Evolutionary conservation across 2,888 invertebrate species (phyloP).

Genomic region (Abrostola tripartita): DNA sequence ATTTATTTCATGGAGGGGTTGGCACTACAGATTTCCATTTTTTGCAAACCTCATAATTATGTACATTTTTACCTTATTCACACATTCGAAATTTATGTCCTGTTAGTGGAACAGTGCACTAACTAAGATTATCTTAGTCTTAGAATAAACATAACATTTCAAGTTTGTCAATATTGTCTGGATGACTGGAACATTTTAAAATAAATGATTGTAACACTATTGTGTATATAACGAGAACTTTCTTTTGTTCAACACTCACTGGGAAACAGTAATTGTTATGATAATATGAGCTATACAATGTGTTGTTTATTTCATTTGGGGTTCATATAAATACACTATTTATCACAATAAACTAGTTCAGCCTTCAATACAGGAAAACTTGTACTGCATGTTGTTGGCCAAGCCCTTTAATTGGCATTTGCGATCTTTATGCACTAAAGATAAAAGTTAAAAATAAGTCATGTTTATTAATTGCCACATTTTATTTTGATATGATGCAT

Average conservation of each 20-base stretch:
- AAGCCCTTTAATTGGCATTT: slow-evolving; percentile 11
- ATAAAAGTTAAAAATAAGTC: neutral
- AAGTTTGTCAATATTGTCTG: neutral
- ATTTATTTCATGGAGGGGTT: too few species aligned
- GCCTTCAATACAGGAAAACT: neutral
- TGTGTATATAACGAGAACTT: neutral
- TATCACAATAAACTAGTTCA: neutral
- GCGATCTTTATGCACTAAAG: neutral
- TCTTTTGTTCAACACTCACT: slow-evolving; percentile 11
- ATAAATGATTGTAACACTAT: neutral
- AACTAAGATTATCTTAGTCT: neutral
- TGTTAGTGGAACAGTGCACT: too few species aligned
- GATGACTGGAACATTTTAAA: neutral
- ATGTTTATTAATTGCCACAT: too few species aligned
- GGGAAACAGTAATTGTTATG: slow-evolving; percentile 16
- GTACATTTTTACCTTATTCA: too few species aligned
- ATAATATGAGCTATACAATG: slow-evolving; percentile 17
- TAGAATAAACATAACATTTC: neutral
- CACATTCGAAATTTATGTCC: too few species aligned
- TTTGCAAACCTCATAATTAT: too few species aligned
- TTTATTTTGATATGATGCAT: too few species aligned
- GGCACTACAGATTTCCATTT: too few species aligned
- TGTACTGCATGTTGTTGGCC: neutral
- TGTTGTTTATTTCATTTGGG: slow-evolving; percentile 26
- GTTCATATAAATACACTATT: neutral